Conservation (phyloP, 2,797 vertebrate species). For the Schizopygopsis pylzovi region DNA sequence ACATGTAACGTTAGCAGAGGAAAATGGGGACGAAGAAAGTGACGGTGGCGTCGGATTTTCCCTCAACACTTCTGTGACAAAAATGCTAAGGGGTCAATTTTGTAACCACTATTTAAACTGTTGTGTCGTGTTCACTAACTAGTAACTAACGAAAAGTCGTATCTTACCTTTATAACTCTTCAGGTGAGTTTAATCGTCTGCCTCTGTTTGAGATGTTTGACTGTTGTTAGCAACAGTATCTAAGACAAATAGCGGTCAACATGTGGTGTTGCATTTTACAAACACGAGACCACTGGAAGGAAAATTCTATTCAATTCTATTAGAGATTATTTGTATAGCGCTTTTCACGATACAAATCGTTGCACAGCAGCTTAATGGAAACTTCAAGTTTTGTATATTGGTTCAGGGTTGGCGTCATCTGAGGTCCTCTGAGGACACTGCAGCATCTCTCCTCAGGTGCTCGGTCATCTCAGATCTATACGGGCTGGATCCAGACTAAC, state of each 20-base stretch:
- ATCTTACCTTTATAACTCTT: not conserved
- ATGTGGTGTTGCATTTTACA: slow-evolving; percentile 19
- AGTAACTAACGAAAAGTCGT: not conserved
- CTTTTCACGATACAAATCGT: no score
- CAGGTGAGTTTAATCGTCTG: not conserved
- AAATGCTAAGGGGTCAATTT: not conserved
- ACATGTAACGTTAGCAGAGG: not conserved
- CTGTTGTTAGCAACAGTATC: slow-evolving; percentile 82
- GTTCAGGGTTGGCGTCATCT: no score
- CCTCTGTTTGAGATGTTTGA: not conserved
- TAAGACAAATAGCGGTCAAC: slow-evolving; percentile 36
- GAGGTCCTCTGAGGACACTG: no score
- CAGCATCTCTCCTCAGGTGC: no score
- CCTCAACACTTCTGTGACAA: not conserved
- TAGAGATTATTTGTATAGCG: no score
- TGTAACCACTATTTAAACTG: not conserved
- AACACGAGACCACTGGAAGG: not conserved
- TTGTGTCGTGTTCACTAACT: no score
- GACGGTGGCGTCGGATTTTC: not conserved
- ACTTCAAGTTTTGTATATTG: no score
- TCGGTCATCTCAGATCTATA: no score
- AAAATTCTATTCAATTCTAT: not conserved
- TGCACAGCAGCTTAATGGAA: no score
- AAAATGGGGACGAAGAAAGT: not conserved
- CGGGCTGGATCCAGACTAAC: no score